Evolutionary conservation across 2,888 invertebrate genomes (phyloP), one percentile per base, ranked within the genome.

Genomic region (Saturnia pavonia): DNA sequence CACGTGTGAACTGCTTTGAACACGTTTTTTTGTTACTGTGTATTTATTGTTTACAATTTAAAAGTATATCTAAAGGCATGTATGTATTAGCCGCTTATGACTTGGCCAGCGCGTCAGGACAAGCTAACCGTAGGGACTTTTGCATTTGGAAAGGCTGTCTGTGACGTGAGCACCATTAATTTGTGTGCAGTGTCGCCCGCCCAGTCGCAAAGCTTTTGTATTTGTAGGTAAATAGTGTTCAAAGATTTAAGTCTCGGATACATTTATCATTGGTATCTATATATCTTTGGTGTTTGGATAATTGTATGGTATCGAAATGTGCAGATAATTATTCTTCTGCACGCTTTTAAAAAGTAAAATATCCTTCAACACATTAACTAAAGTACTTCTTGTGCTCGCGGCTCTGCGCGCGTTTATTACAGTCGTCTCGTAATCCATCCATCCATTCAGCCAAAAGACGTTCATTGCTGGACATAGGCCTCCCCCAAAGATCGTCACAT

Each of bases 111-210:
- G 60, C 34, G 43, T 57, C 40, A 60, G 72, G 76, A 73, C 75
- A 77, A 76, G 76, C 77, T 73, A 79, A 78, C 79, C 72, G 77
- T 77, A 79, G 57, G 57, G 80, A 82, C 83, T 84, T 83, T 82
- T 85, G 83, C 85, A 84, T 83, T 80, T 78, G 76, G 77, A 82
- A 81, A 81, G 89, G 76, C 84, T 83, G 78, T 72, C 74, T 76
- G 81, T 87, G 90, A 88, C 89, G 78, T 85, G 34, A 40, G 40
- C 65, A 73, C 84, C 87, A 89, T 89, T 90, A 88, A 89, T 89
- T 88, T 84, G 84, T 78, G 78, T 87, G 85, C 86, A 82, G 82
- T 85, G 80, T 83, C 81, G 77, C 78, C 80, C 76, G 76, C 79
- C 78, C 74, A 72, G 73, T 75, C 68, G 68, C 68, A 60, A 70